phyloP scores from a whole-genome alignment of 2,888 invertebrate genomes.

The Terebella lapidaria region DNA sequence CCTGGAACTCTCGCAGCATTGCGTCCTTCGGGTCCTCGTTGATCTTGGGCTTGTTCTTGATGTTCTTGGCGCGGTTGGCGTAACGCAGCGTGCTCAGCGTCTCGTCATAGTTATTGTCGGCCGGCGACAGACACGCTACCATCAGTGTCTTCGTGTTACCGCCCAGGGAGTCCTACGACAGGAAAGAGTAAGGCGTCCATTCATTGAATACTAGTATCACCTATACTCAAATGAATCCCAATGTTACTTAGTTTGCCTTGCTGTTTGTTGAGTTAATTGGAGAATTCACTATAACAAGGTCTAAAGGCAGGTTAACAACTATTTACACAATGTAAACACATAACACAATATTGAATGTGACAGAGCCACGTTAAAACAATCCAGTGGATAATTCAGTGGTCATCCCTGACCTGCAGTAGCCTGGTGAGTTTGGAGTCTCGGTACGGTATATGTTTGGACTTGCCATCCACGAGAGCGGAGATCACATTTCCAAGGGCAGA shows the following conservation, averaged over 20 bases:
- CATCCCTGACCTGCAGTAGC: no score
- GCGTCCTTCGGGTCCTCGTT: conserved; percentile 91
- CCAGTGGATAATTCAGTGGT: no score
- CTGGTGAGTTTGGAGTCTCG: conserved; percentile 81
- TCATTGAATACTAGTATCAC: no score
- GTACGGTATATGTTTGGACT: conserved; percentile 72
- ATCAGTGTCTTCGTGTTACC: conserved; percentile 85
- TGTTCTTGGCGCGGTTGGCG: conserved; percentile 80
- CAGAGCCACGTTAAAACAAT: no score
- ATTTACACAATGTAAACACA: no score
- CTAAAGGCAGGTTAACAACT: no score
- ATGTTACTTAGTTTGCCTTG: no score
- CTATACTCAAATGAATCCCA: no score
- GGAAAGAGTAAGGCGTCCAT: no score
- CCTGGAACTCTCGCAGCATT: conserved; percentile 75
- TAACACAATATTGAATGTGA: no score
- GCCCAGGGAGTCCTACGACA: conserved; percentile 57
- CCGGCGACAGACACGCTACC: conserved; percentile 80
- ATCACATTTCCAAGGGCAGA: conserved; percentile 86
- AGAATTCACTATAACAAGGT: no score
- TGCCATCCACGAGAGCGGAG: conserved; percentile 77
- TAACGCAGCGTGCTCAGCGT: conserved; percentile 71
- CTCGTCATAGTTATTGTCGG: conserved; percentile 78
- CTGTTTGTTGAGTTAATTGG: no score
- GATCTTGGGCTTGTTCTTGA: conserved; percentile 73